A percentile compares a stretch with the other conserved stretches of the same genome.
These are phyloP conservation scores for Tragelaphus strepsiceros DNA, from an alignment of 2,113 vertebrate species.

Conservation along the genomic window DNA sequence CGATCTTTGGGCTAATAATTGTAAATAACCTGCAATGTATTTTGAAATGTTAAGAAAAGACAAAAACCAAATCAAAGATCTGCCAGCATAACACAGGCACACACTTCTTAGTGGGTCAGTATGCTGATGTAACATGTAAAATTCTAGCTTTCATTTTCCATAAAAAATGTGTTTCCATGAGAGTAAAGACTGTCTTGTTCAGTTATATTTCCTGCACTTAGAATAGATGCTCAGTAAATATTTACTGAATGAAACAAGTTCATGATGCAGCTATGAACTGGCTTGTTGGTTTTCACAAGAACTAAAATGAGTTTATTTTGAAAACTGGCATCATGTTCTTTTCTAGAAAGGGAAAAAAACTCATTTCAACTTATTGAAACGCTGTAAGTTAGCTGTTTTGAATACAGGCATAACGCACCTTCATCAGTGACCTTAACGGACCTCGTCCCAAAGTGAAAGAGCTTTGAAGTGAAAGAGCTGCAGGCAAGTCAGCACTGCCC, in stretches of 20 bases:
- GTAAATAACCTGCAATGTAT: background rate
- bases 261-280: background rate
- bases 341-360: background rate
- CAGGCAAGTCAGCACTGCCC: background rate
- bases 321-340: background rate
- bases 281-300: background rate
- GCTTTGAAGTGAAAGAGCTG: background rate
- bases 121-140: background rate
- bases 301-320: background rate
- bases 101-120: background rate
- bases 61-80: background rate
- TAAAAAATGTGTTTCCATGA: background rate
- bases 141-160: background rate
- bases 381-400: background rate
- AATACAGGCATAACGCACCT: background rate
- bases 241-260: background rate
- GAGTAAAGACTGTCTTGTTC: background rate
- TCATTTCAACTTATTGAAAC: background rate
- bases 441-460: background rate
- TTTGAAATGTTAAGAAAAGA: background rate
- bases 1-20: background rate
- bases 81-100: background rate
- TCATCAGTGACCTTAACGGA: background rate
- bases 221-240: background rate
- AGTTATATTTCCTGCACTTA: background rate